These are phyloP conservation scores for Prinia subflava DNA, from an alignment of 2,113 vertebrate genomes.

Conservation along the genomic window DNA sequence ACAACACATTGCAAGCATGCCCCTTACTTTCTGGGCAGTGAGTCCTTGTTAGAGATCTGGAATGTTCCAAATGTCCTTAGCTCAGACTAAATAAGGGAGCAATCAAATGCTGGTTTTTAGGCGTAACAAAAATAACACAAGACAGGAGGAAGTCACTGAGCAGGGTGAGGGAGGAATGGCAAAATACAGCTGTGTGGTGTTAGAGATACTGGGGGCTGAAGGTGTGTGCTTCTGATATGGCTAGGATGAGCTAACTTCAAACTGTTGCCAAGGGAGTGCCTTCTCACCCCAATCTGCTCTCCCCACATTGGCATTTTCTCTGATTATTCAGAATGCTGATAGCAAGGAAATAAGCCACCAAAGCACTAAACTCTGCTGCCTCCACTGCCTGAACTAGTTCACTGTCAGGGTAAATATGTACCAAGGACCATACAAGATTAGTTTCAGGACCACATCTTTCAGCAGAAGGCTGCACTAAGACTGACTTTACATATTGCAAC, in stretches of 20 bases:
- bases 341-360: background rate
- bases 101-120: constrained; percentile 11
- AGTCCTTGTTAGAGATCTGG: background rate
- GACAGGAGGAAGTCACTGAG: background rate
- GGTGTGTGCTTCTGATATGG: background rate
- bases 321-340: background rate
- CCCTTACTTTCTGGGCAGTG: background rate
- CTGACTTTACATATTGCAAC: background rate
- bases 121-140: background rate
- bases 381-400: background rate
- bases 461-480: background rate
- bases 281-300: background rate
- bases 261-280: constrained; percentile 18
- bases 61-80: background rate
- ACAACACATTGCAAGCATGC: background rate
- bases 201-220: background rate
- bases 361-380: background rate
- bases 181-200: constrained; percentile 19
- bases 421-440: background rate
- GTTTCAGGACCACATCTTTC: background rate
- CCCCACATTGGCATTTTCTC: background rate
- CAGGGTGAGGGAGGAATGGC: background rate
- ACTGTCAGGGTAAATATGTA: background rate
- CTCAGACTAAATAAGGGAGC: constrained; percentile 46
- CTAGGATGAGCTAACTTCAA: background rate